phyloP scores from a whole-genome alignment of 2,113 vertebrate genomes.

The Indicator maculatus region DNA sequence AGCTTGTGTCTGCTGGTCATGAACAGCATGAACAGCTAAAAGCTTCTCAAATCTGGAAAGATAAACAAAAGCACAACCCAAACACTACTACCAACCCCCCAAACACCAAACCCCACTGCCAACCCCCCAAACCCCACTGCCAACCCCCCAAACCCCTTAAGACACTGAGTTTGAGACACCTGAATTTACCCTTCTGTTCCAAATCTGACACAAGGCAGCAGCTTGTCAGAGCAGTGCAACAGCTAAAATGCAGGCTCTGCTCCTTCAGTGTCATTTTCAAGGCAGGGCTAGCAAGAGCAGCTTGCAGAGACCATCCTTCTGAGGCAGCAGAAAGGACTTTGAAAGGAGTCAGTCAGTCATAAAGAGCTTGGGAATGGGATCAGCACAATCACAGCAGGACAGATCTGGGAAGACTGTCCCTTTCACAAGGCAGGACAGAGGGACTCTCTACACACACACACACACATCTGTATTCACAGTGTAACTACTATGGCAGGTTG shows the following conservation, averaged over 20 bases:
- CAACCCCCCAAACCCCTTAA: not conserved
- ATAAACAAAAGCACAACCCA: not conserved
- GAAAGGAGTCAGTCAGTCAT: not conserved
- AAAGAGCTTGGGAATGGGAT: not conserved
- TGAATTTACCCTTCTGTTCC: not conserved
- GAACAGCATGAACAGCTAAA: not conserved
- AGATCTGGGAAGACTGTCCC: not conserved
- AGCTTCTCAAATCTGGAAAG: not conserved
- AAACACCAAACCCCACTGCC: no score
- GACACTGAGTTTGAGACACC: not conserved
- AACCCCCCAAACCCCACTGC: no score
- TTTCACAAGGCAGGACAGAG: not conserved
- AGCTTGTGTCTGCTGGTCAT: not conserved
- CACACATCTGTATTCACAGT: not conserved
- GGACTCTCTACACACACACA: fast-evolving
- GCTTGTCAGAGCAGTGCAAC: not conserved
- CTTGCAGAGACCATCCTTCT: not conserved
- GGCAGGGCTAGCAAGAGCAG: not conserved
- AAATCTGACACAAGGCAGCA: not conserved
- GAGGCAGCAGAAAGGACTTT: not conserved
- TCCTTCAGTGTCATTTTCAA: not conserved
- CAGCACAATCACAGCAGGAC: not conserved
- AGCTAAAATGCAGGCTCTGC: not conserved
- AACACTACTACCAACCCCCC: no score
- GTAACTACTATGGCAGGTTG: not conserved